phyloP scores from a whole-genome alignment of 2,113 vertebrate species.

The Tapirus terrestris region DNA sequence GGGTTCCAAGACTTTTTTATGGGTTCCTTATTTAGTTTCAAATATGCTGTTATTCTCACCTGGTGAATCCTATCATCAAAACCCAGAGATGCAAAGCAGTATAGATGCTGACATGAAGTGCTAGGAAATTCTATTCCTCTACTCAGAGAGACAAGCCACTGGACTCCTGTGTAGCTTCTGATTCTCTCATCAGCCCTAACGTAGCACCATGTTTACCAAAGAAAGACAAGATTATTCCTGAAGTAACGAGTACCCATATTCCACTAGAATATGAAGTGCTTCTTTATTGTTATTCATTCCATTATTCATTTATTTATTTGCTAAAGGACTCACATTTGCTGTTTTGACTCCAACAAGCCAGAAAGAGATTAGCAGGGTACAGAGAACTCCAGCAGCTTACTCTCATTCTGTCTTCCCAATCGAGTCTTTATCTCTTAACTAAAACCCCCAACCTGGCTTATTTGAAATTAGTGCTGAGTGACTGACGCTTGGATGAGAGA shows the following conservation, averaged over 20 bases:
- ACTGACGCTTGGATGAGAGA: no score
- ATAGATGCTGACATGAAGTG: rapidly evolving
- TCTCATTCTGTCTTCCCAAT: neutral
- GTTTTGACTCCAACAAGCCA: neutral
- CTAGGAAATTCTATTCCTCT: neutral
- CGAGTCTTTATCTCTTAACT: neutral
- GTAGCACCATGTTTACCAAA: neutral
- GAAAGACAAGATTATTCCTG: neutral
- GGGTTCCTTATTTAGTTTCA: neutral
- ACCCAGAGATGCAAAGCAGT: neutral
- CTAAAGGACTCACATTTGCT: neutral
- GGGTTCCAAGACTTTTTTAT: neutral
- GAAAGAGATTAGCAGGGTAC: neutral
- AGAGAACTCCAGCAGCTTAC: neutral
- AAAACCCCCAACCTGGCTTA: neutral
- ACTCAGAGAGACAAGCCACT: rapidly evolving
- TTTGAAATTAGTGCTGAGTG: neutral
- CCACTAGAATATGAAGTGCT: neutral
- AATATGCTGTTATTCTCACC: neutral
- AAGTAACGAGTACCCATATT: no score
- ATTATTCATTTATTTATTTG: no score
- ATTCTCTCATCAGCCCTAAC: neutral
- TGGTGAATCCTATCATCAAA: neutral
- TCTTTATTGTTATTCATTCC: neutral
- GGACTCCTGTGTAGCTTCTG: neutral